Base-by-base conservation (phyloP, 2,888 invertebrate species). In the Lithophane leautieri region DNA sequence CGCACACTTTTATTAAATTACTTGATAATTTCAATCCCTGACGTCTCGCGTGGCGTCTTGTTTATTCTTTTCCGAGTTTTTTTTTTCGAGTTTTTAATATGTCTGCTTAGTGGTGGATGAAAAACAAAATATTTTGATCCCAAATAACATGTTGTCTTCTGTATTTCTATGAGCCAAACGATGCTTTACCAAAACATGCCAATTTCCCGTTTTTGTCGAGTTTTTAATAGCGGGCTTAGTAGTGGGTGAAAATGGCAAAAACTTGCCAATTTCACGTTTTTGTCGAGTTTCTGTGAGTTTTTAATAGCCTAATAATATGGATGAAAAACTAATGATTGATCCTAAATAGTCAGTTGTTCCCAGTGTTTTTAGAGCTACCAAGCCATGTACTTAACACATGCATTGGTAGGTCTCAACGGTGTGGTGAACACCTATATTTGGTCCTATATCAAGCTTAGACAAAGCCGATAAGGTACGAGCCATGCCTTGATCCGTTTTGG, bases 11-110 rank as follows among this genome's bases (percentile, higher is more conserved):
- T 95, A 95, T 95, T 95, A 94, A 94, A 95, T 95, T 94, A 95
- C 95, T 95, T 94, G 92, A 93, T 94, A 94, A 95, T 95, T 95
- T 94, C 94, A 93, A 94, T 94, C 91, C 91, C 91, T 91, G 88
- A 88, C 88, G 91, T 88, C 89, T 90, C 87, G 89, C 88, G 88
- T 91, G 84, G 86, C 80, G 78, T 73, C 90, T 91, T 94, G 92
- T 94, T 95, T 94, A 91, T 92, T 92, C 89, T 92, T 90, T 87
- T 82, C 74, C 47, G 83, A 90, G 79, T 86, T 87, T 68, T 88
- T 79, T 79, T 74, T 75, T 34, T 34, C 19, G 62, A 73, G 44
- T 81, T 85, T 81, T 73, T 77, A 74, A 84, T 68, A 28, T 28
- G 28, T 2, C 40, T 65, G 40, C 28, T 58, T 60, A 63, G 52